A percentile compares a stretch with the other conserved stretches of the same genome.
These are phyloP conservation scores for Pissodes strobi DNA, from an alignment of 1,140 invertebrate species.

Conservation along the genomic window DNA sequence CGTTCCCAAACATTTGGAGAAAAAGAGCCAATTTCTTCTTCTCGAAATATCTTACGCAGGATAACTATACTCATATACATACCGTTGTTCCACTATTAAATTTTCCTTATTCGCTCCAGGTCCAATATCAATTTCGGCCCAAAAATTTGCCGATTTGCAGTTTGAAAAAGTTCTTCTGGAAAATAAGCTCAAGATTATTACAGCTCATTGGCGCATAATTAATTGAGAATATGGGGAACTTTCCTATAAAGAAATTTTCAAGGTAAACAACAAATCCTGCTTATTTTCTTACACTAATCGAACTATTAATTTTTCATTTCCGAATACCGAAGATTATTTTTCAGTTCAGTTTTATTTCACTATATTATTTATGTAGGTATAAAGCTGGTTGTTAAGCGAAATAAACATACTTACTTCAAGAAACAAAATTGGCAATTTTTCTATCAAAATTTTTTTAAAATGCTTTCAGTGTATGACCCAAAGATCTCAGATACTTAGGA, in stretches of 20 bases:
- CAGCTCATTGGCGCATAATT: no score
- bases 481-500: neutral
- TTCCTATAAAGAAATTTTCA: neutral
- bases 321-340: no score
- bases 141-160: no score
- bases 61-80: neutral
- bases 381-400: neutral
- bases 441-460: no score
- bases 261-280: neutral
- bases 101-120: no score
- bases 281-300: neutral
- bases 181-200: neutral
- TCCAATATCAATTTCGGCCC: no score
- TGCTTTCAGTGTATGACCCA: no score
- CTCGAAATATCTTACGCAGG: neutral
- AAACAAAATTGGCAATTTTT: neutral
- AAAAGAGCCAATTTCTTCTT: neutral
- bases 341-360: neutral
- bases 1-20: no score
- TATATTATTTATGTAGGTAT: no score
- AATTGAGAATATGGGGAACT: no score
- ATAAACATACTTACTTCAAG: neutral
- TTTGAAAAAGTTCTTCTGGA: neutral
- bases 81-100: no score
- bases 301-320: neutral